These are phyloP conservation scores for Melolontha melolontha DNA, from an alignment of 2,888 invertebrate species.

Conservation along the genomic window DNA sequence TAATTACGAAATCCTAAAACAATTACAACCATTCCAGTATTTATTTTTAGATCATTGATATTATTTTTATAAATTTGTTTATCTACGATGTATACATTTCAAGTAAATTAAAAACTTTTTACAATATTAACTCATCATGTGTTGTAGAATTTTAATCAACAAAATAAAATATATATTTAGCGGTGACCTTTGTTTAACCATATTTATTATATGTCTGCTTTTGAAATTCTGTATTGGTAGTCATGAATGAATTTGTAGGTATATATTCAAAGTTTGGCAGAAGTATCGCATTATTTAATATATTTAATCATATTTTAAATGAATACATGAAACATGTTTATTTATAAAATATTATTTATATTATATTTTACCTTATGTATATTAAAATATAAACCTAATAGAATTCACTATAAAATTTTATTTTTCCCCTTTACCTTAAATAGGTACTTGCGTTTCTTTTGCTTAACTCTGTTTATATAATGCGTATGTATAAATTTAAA, in stretches of 20 bases:
- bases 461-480: constrained; percentile 34
- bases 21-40: too few species aligned
- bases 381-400: not conserved
- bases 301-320: constrained; percentile 15
- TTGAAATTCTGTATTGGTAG: constrained; percentile 1
- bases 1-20: too few species aligned
- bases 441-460: constrained; percentile 21
- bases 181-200: not conserved
- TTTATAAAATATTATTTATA: too few species aligned
- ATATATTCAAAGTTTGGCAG: constrained; percentile 31
- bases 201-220: constrained; percentile 8
- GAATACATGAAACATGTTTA: constrained; percentile 12
- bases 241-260: constrained; percentile 23
- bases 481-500: constrained; percentile 20
- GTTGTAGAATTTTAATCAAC: not conserved
- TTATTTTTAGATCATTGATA: too few species aligned
- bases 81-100: too few species aligned
- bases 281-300: constrained; percentile 9
- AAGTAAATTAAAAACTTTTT: too few species aligned
- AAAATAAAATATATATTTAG: not conserved
- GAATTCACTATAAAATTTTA: constrained; percentile 7
- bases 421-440: not conserved
- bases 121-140: too few species aligned
- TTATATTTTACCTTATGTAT: not conserved
- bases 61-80: too few species aligned